Percentiles rank a stretch among this genome's conserved stretches.
Conservation (phyloP, 2,113 vertebrate species). For the Etia nguti region DNA sequence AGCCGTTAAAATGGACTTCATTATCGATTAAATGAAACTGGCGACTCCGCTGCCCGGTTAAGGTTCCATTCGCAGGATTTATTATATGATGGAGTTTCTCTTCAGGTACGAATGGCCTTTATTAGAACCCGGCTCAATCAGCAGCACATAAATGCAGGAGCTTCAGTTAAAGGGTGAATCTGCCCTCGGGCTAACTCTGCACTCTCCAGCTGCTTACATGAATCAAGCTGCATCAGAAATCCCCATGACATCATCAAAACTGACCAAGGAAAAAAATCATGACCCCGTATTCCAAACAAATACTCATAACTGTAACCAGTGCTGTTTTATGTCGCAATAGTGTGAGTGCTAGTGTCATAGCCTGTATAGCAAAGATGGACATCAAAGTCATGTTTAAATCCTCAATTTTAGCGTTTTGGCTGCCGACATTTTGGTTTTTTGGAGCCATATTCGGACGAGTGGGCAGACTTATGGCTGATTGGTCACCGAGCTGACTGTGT, state of each 20-base stretch:
- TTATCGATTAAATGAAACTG: not conserved
- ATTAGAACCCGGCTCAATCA: not conserved
- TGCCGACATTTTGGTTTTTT: not conserved
- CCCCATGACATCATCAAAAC: not conserved
- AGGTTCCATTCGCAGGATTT: accelerated
- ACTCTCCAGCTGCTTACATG: not conserved
- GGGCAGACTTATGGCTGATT: not conserved
- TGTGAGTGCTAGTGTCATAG: not conserved
- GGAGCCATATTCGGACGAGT: not conserved
- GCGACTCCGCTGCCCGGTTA: accelerated
- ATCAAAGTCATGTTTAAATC: not conserved
- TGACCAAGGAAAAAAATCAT: not conserved
- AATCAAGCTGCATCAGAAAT: not conserved
- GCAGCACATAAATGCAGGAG: not conserved
- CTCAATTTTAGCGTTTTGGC: not conserved
- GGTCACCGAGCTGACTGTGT: not conserved
- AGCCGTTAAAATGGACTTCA: not conserved
- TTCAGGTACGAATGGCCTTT: not conserved
- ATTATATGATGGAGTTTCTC: not conserved
- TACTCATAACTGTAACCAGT: not conserved
- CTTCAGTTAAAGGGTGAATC: not conserved
- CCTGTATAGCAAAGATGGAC: not conserved
- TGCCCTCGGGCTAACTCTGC: not conserved
- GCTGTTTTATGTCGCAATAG: not conserved
- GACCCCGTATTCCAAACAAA: not conserved